These are phyloP conservation scores for Sialia sialis DNA, from an alignment of 2,113 vertebrate genomes.

Conservation along the genomic window DNA sequence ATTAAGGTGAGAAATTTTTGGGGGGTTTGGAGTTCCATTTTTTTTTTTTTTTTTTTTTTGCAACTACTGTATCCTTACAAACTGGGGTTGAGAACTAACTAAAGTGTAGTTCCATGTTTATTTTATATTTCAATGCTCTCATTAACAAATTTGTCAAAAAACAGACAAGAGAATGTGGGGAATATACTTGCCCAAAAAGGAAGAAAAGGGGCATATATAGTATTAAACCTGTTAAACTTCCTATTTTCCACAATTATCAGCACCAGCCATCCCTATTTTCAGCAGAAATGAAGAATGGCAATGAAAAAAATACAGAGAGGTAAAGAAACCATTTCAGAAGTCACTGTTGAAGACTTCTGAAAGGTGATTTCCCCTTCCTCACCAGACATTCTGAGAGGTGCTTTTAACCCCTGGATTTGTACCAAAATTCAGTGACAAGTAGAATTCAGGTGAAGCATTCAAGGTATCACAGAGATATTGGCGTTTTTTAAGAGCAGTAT, in stretches of 20 bases:
- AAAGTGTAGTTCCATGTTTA: not conserved
- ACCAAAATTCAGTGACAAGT: not conserved
- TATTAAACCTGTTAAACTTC: not conserved
- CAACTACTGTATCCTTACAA: not conserved
- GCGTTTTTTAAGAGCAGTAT: not conserved
- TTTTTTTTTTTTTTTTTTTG: not conserved
- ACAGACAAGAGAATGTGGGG: not conserved
- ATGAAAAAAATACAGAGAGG: not conserved
- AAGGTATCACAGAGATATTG: not conserved
- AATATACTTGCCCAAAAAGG: not conserved
- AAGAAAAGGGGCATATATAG: not conserved
- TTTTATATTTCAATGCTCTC: not conserved
- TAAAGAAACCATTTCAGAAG: not conserved
- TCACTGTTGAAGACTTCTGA: not conserved
- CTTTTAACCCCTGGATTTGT: not conserved
- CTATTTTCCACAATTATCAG: not conserved
- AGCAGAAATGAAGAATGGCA: not conserved
- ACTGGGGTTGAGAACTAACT: not conserved
- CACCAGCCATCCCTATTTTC: not conserved
- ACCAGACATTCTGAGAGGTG: not conserved
- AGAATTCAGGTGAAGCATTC: not conserved
- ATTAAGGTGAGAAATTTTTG: not conserved
- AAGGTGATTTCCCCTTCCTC: not conserved
- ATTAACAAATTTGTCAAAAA: not conserved
- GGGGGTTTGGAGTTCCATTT: rapidly evolving